Percentiles rank a stretch among this genome's conserved stretches.
Evolutionary conservation across 2,113 vertebrate species (phyloP).

Genomic region (Anseranas semipalmata): DNA sequence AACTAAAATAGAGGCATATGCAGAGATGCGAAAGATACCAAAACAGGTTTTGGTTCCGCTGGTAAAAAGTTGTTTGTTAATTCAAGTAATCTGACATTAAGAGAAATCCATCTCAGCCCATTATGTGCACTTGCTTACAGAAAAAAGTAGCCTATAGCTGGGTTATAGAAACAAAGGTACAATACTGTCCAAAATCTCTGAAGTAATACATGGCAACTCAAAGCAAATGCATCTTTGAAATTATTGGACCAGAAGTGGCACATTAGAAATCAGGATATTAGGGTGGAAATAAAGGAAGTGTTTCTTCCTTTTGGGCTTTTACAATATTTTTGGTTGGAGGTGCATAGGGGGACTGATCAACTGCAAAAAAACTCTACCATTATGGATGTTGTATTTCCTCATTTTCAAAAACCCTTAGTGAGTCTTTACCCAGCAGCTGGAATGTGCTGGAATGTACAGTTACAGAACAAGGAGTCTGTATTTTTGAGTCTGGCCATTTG

Average conservation of each 20-base stretch:
- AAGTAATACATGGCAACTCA: background rate
- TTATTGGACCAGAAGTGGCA: background rate
- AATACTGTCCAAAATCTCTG: background rate
- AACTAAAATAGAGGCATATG: background rate
- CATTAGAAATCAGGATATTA: background rate
- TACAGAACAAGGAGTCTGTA: background rate
- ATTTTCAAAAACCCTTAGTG: background rate
- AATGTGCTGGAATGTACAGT: background rate
- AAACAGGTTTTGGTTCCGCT: background rate
- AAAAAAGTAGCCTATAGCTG: background rate
- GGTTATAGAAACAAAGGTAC: background rate
- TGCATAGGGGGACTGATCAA: background rate
- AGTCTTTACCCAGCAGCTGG: background rate
- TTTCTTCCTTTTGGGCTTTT: background rate
- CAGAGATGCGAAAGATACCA: background rate
- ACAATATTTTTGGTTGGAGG: background rate
- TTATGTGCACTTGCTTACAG: background rate
- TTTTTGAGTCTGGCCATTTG: background rate
- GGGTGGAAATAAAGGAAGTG: background rate
- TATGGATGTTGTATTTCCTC: background rate
- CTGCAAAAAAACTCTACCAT: background rate
- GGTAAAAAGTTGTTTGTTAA: background rate
- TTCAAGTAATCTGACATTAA: background rate
- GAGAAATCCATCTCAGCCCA: background rate
- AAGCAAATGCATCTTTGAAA: background rate